Evolutionary conservation across 2,888 invertebrate species (phyloP), one percentile per base, ranked within the genome.

Genomic region (Agriopis aurantiaria): DNA sequence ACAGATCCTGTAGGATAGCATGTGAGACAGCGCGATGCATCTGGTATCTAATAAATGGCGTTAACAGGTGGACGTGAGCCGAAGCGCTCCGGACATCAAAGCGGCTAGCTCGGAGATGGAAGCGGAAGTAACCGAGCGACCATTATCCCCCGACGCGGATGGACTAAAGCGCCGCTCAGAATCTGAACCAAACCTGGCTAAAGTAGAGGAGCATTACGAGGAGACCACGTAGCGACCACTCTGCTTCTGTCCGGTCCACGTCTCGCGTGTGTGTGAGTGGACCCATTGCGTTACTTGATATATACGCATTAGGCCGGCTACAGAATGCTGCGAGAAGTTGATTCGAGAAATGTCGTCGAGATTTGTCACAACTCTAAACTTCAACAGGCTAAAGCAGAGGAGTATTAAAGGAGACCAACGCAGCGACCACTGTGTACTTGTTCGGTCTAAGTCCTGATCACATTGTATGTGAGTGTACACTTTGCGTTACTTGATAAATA

Each of bases 21-120:
- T 33, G 33, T 3, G 5, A 3, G 5, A 33, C 33, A 33, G 33
- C 33, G 33, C 17, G 33, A 3, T 33, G 33, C 33, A 33, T 4
- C 33, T 33, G 33, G 33, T 33, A 33, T 33, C 33, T 33, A 33
- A 33, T 33, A 33, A 43, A 14, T n/a, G 1, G n/a, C 8, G 52
- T 56, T 46, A 75, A 3, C 81, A 92, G 85, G 95, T 90, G 65
- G 95, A 94, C 60, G 88, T 96, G 8, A 95, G 95, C 41, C 92
- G 96, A 76, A 96, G 96, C 80, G 96, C 95, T 68, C 96, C 96
- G 0, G 95, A 96, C 82, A 96, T 96, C 66, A 95, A 95, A 66
- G 88, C 90, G 33, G 83, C 81, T 3, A 75, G 73, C 45, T 76
- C 77, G 5, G 77, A 80, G 0, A 80, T 80, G 4, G 75, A 78